phyloP scores from a whole-genome alignment of 1,140 invertebrate species.

The Araneus ventricosus region DNA sequence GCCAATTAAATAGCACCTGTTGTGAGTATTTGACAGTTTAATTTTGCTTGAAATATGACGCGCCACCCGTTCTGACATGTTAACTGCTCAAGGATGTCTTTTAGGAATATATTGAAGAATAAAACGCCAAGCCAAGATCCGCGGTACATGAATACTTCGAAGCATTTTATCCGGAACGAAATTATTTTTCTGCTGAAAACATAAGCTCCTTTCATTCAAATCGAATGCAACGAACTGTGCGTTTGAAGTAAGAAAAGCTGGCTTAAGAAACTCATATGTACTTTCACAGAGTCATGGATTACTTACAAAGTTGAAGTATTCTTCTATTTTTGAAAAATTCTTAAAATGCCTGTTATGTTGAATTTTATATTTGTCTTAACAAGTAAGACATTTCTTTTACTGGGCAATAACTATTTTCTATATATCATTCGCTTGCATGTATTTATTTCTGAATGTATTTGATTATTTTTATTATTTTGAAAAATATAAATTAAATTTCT shows the following conservation, averaged over 20 bases:
- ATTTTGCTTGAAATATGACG: slow-evolving; percentile 54
- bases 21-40: slow-evolving; percentile 55
- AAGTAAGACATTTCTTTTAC: background rate
- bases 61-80: slow-evolving; percentile 5
- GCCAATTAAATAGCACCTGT: slow-evolving; percentile 51
- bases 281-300: no score
- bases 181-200: background rate
- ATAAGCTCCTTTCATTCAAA: background rate
- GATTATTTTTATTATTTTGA: no score
- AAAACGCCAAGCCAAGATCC: background rate
- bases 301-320: background rate
- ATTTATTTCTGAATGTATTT: no score
- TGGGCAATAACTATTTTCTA: no score
- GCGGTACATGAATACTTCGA: background rate
- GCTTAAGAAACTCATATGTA: no score
- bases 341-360: no score
- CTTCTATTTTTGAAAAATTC: background rate
- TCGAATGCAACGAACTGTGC: background rate
- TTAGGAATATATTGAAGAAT: slow-evolving; percentile 41
- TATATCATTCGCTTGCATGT: no score
- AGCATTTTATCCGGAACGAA: background rate
- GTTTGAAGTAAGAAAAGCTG: background rate
- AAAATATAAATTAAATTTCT: no score
- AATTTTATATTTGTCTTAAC: background rate
- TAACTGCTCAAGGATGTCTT: slow-evolving; percentile 39